Base-by-base conservation (phyloP, 2,797 vertebrate species). In the Halcyon leucocephala region DNA sequence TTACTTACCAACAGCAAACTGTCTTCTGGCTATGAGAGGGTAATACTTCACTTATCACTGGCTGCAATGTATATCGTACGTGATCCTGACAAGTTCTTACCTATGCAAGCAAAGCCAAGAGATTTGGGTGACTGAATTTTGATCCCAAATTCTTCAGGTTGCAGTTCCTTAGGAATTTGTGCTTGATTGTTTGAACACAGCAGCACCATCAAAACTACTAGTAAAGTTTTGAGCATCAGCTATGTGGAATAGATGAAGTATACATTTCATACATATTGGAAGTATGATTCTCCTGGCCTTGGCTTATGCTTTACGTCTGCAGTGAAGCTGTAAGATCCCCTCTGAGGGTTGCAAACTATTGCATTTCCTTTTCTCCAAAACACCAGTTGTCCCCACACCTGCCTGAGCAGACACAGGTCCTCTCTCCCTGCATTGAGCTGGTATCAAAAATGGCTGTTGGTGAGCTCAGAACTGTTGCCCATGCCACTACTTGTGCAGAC, bases 371-470 rank as follows among this genome's bases (percentile, higher is more conserved):
- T 26, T 44, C 33, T 37, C 14, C 66, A 8, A 42, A 39, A 12
- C 25, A 67, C 10, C 13, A 5, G 42, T 5, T 62, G 69, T 65
- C 64, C 58, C 67, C 76, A 37, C 55, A 41, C 3, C 0, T 14
- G 15, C 57, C 25, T 1, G 12, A 33, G 49, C 26, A 19, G 26
- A 39, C 2, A 2, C 1, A 1, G 18, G 26, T 78, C 31, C 66
- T 31, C 24, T 25, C 39, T 39, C n/a, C 55, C 67, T 54, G 46
- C 2, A 7, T 39, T 49, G 51, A 77, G 60, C 54, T 48, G 49
- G 33, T 9, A 24, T 16, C 83, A 52, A 14, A 25, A 12, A 6
- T 0, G 0, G 61, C 24, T 86, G 5, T 21, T 52, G 81, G 57
- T 7, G 6, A 48, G 54, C 62, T 61, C 62, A 20, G 78, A 72